These are phyloP conservation scores for Indicator maculatus DNA, from an alignment of 2,113 vertebrate genomes.

Conservation along the genomic window DNA sequence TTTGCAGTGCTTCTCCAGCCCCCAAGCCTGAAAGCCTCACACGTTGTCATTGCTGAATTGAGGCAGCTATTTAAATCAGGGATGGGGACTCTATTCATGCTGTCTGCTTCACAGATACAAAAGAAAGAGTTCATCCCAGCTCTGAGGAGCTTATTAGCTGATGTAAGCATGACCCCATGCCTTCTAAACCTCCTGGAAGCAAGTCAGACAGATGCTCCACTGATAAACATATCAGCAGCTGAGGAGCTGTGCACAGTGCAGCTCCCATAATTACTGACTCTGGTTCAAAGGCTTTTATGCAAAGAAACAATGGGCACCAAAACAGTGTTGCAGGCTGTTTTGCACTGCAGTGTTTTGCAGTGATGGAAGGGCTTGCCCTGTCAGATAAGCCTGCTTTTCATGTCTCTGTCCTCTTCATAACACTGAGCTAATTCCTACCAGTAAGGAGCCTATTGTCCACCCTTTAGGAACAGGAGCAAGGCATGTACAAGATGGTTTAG, in stretches of 20 bases:
- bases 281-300: constrained; percentile 57
- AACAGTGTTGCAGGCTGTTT: constrained; percentile 28
- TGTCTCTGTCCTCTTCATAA: not conserved
- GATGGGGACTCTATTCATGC: not conserved
- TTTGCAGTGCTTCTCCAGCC: not conserved
- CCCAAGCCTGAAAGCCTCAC: not conserved
- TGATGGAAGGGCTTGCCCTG: not conserved
- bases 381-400: constrained; percentile 21
- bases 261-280: constrained; percentile 59
- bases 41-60: not conserved
- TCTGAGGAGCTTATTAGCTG: constrained; percentile 18
- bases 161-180: constrained; percentile 43
- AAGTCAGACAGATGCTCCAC: constrained; percentile 26
- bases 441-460: not conserved
- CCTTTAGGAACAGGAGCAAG: not conserved
- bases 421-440: not conserved
- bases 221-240: constrained; percentile 56
- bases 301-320: constrained; percentile 43
- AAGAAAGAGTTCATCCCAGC: not conserved
- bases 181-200: constrained; percentile 33
- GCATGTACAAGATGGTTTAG: not conserved
- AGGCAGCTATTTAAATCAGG: not conserved
- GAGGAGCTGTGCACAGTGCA: not conserved
- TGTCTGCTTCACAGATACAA: not conserved
- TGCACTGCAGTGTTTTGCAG: not conserved